Evolutionary conservation across 92 coral and sea anemone species (phyloP).

Genomic region (Actinostola sp.): DNA sequence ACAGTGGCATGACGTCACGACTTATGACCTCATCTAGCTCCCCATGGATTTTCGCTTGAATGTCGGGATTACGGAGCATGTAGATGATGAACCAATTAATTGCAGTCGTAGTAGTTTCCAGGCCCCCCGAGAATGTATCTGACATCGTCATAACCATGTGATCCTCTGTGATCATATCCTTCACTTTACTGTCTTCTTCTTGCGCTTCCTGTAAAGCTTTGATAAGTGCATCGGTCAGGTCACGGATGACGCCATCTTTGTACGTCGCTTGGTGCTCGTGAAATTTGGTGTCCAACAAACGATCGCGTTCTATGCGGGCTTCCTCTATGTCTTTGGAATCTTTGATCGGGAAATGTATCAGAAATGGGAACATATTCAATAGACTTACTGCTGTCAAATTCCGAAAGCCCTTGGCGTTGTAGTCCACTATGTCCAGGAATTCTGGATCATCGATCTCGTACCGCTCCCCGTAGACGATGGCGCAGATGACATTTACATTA

Average conservation of each 20-base stretch:
- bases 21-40: conserved; percentile 59
- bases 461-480: conserved; percentile 33
- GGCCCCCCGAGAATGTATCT: conserved; percentile 54
- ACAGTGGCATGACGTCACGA: conserved; percentile 40
- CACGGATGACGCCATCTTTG: conserved; percentile 47
- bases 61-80: conserved; percentile 46
- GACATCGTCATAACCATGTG: conserved; percentile 56
- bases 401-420: conserved; percentile 38
- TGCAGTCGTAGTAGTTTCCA: conserved; percentile 48
- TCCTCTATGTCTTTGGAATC: conserved; percentile 47
- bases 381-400: conserved; percentile 44
- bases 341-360: conserved; percentile 50
- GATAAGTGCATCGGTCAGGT: conserved; percentile 62
- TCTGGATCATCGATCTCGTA: conserved; percentile 53
- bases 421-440: conserved; percentile 54
- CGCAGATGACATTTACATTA: conserved; percentile 61
- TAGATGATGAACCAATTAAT: conserved; percentile 48
- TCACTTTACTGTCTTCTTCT: conserved; percentile 40
- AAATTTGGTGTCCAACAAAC: conserved; percentile 41
- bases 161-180: conserved; percentile 48
- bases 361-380: conserved; percentile 60
- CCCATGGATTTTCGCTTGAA: conserved; percentile 41
- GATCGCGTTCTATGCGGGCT: conserved; percentile 42
- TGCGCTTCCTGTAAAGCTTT: conserved; percentile 42
- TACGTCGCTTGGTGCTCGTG: conserved; percentile 52